A percentile compares a stretch with the other conserved stretches of the same genome.
These are phyloP conservation scores for Erethizon dorsatum DNA, from an alignment of 2,797 vertebrate species.

Conservation along the genomic window DNA sequence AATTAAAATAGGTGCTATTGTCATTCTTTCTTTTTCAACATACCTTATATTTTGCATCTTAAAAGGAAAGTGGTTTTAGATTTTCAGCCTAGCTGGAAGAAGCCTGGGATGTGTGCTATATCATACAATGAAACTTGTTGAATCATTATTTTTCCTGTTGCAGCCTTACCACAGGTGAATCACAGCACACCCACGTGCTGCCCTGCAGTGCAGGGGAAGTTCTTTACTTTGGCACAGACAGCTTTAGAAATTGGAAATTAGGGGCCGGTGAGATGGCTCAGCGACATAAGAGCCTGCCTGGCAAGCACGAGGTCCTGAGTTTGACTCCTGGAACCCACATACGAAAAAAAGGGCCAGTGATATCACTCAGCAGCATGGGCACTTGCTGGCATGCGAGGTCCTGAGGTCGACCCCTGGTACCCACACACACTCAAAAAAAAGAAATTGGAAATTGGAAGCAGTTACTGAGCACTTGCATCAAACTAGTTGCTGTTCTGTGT, in stretches of 20 bases:
- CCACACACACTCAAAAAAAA: no score
- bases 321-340: no score
- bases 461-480: not conserved
- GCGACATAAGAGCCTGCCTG: no score
- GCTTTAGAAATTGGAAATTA: not conserved
- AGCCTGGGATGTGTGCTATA: not conserved
- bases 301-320: no score
- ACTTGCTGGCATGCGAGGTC: no score
- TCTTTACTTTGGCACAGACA: not conserved
- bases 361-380: no score
- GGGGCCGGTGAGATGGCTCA: no score
- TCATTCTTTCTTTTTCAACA: not conserved
- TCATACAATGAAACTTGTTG: not conserved
- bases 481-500: not conserved
- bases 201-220: no score
- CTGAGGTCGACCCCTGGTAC: no score
- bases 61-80: not conserved
- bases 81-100: not conserved
- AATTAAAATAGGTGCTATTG: not conserved
- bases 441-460: not conserved
- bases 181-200: accelerated
- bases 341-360: no score
- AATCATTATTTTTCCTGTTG: not conserved
- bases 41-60: not conserved
- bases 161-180: not conserved